A percentile compares a stretch with the other conserved stretches of the same genome.
Evolutionary conservation across 2,888 invertebrate species (phyloP).

Genomic region (Neocrepidodera transversa): DNA sequence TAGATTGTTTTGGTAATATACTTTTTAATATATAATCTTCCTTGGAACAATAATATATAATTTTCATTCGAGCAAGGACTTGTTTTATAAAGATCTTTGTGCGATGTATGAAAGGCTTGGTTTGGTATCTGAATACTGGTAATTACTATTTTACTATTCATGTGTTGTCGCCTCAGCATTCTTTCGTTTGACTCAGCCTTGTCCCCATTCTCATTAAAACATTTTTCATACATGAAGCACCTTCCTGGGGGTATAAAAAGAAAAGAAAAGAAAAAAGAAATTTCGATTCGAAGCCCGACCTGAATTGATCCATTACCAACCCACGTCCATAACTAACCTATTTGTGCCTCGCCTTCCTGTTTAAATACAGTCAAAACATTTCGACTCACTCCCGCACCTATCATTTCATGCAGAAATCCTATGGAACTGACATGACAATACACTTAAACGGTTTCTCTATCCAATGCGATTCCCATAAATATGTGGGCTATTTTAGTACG

Average conservation of each 20-base stretch:
- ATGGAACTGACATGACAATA: slow-evolving; percentile 42
- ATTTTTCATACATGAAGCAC: too few species aligned
- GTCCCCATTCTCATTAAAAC: too few species aligned
- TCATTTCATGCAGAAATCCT: slow-evolving; percentile 51
- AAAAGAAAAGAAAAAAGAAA: too few species aligned
- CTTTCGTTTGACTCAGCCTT: background rate
- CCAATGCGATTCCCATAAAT: slow-evolving; percentile 12
- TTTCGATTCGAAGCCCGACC: background rate
- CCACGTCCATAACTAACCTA: slow-evolving; percentile 35
- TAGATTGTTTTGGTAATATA: too few species aligned
- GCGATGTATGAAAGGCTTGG: background rate
- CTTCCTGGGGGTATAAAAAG: too few species aligned
- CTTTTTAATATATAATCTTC: background rate
- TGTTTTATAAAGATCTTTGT: too few species aligned
- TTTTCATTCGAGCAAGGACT: too few species aligned
- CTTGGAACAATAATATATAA: background rate
- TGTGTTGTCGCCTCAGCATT: background rate
- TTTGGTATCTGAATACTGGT: background rate
- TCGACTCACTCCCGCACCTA: slow-evolving; percentile 16
- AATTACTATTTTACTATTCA: slow-evolving; percentile 10
- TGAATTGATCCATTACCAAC: slow-evolving; percentile 27
- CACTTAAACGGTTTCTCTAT: slow-evolving; percentile 30
- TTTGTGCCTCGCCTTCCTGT: slow-evolving; percentile 45
- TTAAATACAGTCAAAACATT: slow-evolving; percentile 10
- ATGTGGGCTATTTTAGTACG: background rate